Evolutionary conservation across 2,797 vertebrate species (phyloP), one percentile per base, ranked within the genome.

Genomic region (Psittacula echo): DNA sequence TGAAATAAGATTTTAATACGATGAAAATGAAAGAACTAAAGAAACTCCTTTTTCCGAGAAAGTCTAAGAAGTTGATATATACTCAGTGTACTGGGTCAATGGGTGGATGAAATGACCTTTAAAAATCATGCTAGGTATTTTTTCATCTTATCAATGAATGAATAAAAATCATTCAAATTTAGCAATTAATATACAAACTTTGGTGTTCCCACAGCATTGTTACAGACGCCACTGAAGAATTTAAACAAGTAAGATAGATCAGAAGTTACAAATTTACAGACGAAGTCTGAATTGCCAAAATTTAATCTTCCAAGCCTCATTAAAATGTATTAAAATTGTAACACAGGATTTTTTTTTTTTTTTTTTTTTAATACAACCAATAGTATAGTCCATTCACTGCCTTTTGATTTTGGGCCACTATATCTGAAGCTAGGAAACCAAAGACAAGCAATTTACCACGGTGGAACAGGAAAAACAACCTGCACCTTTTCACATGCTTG

Each of bases 61-160:
- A 4, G 19, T 66, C 44, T 60, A 66, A 60, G 37, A 84, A 82
- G 41, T 21, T 79, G 37, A 91, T 23, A 23, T 32, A 41, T 7
- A 72, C 12, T 37, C 20, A 64, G 0, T 3, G 7, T 51, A 75
- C 4, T 32, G 9, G 5, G 5, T 79, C 14, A 7, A 29, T 1
- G 4, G 3, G n/a, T 73, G 14, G 34, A 66, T 26, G 7, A 87
- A 85, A 85, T 15, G 0, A 87, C 34, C 11, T 60, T 78, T 85
- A 82, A 87, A 88, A 85, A 75, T 3, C 44, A 7, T 19, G 8
- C 16, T 37, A 65, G 16, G 26, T 30, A 24, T 37, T 34, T 58
- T 54, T 85, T 60, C 9, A 12, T 68, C 30, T 68, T 24, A 18
- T 44, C 47, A 77, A 70, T 58, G n/a, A 73, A 50, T 53, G 3